phyloP scores from a whole-genome alignment of 2,113 vertebrate genomes.

The Pelobates fuscus region DNA sequence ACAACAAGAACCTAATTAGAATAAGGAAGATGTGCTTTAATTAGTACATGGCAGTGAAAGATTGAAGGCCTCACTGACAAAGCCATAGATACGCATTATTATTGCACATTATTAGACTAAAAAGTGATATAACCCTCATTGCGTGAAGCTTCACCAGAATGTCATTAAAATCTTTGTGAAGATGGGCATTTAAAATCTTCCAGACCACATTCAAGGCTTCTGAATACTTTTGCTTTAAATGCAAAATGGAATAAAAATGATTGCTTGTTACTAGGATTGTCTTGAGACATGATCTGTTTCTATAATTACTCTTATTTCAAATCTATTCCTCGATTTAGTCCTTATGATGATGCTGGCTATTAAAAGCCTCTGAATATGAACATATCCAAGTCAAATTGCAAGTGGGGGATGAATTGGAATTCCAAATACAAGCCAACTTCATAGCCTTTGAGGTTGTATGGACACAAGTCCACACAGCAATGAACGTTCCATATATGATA shows the following conservation, averaged over 20 bases:
- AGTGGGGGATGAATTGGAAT: too few species aligned
- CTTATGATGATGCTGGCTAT: neutral
- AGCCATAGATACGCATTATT: slow-evolving; percentile 8
- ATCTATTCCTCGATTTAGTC: slow-evolving; percentile 8
- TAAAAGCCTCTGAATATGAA: too few species aligned
- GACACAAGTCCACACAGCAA: too few species aligned
- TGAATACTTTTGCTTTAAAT: slow-evolving; percentile 26
- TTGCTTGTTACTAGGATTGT: neutral
- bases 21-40: slow-evolving; percentile 9
- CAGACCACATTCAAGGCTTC: slow-evolving; percentile 18
- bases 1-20: slow-evolving; percentile 26
- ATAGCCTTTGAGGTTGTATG: too few species aligned
- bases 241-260: slow-evolving; percentile 18
- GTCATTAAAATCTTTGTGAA: slow-evolving; percentile 23
- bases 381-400: too few species aligned
- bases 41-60: slow-evolving; percentile 33
- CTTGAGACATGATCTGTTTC: neutral
- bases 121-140: slow-evolving; percentile 30
- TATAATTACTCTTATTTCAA: slow-evolving; percentile 2
- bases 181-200: slow-evolving; percentile 25
- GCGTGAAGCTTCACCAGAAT: slow-evolving; percentile 6
- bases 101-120: slow-evolving; percentile 28
- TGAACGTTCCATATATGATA: too few species aligned
- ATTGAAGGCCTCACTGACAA: slow-evolving; percentile 28
- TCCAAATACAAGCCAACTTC: too few species aligned